Base-by-base conservation (phyloP, 2,113 vertebrate genomes). In the Pyxicephalus adspersus region DNA sequence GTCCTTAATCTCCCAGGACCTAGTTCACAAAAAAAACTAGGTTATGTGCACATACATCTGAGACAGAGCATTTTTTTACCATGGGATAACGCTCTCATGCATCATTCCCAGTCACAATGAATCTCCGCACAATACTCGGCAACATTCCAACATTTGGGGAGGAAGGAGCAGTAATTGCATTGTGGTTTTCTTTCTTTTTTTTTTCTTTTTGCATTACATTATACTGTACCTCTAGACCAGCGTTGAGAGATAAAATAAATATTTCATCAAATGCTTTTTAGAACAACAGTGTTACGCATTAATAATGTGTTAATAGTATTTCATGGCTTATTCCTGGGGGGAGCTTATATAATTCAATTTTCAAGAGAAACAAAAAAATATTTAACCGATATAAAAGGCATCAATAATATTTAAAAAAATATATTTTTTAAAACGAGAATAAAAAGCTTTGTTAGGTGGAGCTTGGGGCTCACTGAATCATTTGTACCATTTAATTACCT, bases 21-120 rank as follows among this genome's bases (percentile, higher is more conserved):
- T 74, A 81, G 80, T 73, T 81, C 80, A 74, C 70, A 81, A 71
- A 75, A 81, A 74, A 81, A 81, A 81, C 80, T 81, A 81, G 80
- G 80, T 81, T 81, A 81, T 75, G 61, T 58, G 70, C 80, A 58
- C 75, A 65, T 75, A 63, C 80, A 57, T 81, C 80, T 65, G 80
- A 81, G 80, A 74, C 70, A 29, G 79, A 65, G 70, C 80, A 73
- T 75, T 65, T 81, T 45, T 81, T 75, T 75, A 81, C 80, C 80
- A 81, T 65, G 80, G 80, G 80, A 81, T 72, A 74, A 74, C 61
- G 38, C 70, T 75, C 80, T 81, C 80, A 75, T 81, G 80, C 61
- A 81, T 74, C 80, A 81, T 81, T 75, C 70, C 80, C 68, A 81
- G 61, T 66, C 70, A 75, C 80, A 81, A 81, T 81, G 61, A 81